Conservation (phyloP, 1,140 invertebrate species). For the Aphelenchoides fujianensis region DNA sequence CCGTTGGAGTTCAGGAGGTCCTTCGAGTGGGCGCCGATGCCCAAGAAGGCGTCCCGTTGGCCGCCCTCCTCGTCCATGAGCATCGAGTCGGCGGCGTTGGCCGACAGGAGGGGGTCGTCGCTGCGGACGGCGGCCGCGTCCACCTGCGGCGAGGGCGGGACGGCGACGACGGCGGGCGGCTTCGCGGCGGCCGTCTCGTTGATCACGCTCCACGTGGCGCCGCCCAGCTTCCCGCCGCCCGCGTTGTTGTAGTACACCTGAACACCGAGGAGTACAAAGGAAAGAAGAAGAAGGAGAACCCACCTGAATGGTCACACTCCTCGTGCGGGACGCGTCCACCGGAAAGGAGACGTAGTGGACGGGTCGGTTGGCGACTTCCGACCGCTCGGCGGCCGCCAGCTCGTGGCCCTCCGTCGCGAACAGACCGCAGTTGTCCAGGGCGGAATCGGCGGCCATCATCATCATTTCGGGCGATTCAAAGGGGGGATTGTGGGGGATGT, state of each 20-base stretch:
- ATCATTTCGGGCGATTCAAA: background rate
- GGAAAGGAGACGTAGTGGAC: slow-evolving; percentile 6
- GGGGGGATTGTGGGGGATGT: background rate
- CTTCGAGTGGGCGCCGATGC: too few species aligned
- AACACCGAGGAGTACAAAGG: background rate
- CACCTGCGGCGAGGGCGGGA: background rate
- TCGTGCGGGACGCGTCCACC: background rate
- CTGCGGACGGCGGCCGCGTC: background rate
- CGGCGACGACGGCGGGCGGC: background rate
- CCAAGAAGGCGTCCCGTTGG: background rate
- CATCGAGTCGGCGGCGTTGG: background rate
- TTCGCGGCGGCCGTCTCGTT: background rate
- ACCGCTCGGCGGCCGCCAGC: background rate
- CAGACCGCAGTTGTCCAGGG: background rate
- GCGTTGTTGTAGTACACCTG: background rate
- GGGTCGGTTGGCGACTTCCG: background rate
- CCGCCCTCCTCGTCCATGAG: background rate
- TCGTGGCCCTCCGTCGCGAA: background rate
- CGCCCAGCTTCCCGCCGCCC: background rate
- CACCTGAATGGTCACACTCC: slow-evolving; percentile 5
- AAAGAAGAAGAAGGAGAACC: background rate
- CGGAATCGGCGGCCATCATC: background rate
- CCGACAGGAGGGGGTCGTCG: background rate
- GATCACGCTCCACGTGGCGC: background rate
- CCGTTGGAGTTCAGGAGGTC: too few species aligned